Evolutionary conservation across 37 sponge, comb jelly and placozoan species (phyloP).

Genomic region (Corticium candelabrum): DNA sequence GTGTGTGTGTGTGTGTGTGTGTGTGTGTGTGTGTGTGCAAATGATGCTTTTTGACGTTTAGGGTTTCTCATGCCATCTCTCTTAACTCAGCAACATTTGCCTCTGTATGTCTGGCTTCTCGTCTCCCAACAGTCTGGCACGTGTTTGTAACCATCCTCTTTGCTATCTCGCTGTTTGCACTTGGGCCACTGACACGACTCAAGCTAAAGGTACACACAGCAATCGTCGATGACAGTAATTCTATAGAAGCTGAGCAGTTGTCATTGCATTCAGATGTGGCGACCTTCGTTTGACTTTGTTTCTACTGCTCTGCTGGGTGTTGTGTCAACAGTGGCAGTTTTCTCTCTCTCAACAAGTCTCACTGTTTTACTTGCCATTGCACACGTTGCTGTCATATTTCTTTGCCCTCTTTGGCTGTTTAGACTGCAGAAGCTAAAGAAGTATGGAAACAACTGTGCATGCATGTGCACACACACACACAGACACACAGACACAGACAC

Average conservation of each 20-base stretch:
- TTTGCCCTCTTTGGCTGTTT: slow-evolving; percentile 40
- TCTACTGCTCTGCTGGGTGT: not conserved
- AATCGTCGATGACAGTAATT: not conserved
- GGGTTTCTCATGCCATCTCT: slow-evolving; percentile 55
- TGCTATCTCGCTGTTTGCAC: slow-evolving; percentile 57
- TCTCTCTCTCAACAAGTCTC: slow-evolving; percentile 7
- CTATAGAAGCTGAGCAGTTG: not conserved
- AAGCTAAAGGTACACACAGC: slow-evolving; percentile 3
- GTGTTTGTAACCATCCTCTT: slow-evolving; percentile 42
- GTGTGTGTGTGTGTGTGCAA: not conserved
- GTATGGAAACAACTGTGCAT: slow-evolving; percentile 10
- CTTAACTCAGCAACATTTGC: slow-evolving; percentile 81
- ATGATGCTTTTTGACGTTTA: slow-evolving; percentile 11
- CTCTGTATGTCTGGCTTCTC: slow-evolving; percentile 82
- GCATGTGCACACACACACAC: too few species aligned
- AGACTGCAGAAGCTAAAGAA: slow-evolving; percentile 51
- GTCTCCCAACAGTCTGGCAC: slow-evolving; percentile 46
- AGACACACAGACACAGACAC: too few species aligned
- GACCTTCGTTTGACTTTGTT: not conserved
- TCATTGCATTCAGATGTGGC: not conserved
- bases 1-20: not conserved
- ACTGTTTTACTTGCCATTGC: slow-evolving; percentile 25
- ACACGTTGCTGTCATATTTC: slow-evolving; percentile 17
- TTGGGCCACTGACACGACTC: slow-evolving; percentile 40
- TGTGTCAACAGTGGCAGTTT: not conserved